Conservation (phyloP, 2,888 invertebrate genomes). For the Oscheius sp. region DNA sequence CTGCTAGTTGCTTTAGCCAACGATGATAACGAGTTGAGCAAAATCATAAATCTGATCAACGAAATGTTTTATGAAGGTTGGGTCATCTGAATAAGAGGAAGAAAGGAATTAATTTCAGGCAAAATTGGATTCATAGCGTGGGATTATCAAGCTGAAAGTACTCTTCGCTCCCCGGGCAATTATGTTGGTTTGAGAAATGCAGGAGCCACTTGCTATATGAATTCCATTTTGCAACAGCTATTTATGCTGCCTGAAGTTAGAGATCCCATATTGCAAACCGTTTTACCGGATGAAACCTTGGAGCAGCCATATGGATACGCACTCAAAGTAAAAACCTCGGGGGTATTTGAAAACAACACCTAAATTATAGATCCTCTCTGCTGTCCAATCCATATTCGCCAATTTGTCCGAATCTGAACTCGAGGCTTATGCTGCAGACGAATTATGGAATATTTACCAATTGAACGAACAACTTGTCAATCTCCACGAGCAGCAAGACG, state of each 20-base stretch:
- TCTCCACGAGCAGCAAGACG: conserved; percentile 95
- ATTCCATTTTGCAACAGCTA: conserved; percentile 90
- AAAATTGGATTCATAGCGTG: conserved; percentile 77
- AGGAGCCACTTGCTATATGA: conserved; percentile 99
- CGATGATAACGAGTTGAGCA: background rate
- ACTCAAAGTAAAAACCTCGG: background rate
- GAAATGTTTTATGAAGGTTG: conserved; percentile 18
- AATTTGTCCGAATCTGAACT: conserved; percentile 93
- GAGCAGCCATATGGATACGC: conserved; percentile 8
- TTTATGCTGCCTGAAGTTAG: conserved; percentile 20
- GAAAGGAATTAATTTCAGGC: background rate
- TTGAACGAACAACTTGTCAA: conserved; percentile 83
- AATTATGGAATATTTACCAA: conserved; percentile 97
- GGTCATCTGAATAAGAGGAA: background rate
- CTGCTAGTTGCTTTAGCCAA: conserved; percentile 17
- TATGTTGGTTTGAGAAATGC: conserved; percentile 97
- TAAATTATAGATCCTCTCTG: conserved; percentile 78
- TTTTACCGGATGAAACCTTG: background rate
- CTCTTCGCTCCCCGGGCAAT: conserved; percentile 86
- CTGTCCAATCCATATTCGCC: conserved; percentile 96
- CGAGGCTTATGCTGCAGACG: conserved; percentile 96
- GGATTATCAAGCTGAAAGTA: conserved; percentile 94
- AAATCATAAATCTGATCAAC: background rate
- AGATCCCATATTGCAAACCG: conserved; percentile 4
- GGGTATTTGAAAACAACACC: background rate